Conservation (phyloP, 2,113 vertebrate species). For the Onychorhynchus coronatus region DNA sequence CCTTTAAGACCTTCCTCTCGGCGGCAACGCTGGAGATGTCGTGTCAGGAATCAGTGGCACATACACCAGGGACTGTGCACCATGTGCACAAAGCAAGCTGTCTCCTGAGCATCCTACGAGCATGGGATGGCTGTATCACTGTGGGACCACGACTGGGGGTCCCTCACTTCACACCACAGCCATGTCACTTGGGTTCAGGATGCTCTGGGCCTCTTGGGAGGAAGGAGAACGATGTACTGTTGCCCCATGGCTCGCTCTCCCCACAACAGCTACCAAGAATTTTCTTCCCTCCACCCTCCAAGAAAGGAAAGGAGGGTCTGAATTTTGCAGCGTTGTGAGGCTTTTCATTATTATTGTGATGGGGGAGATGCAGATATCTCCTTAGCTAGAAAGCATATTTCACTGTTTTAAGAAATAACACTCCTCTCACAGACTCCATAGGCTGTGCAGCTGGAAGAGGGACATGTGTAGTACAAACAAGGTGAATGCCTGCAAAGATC, state of each 20-base stretch:
- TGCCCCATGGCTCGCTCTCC: background rate
- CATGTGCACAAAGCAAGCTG: background rate
- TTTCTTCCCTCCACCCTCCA: background rate
- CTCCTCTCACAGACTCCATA: background rate
- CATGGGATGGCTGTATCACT: background rate
- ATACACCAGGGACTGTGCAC: accelerated
- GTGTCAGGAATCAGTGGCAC: background rate
- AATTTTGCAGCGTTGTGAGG: background rate
- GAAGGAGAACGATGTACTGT: background rate
- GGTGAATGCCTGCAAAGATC: background rate
- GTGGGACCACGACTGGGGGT: accelerated
- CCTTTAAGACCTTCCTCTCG: background rate
- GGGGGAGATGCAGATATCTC: background rate
- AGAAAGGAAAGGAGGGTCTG: background rate
- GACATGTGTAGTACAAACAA: accelerated
- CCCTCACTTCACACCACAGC: background rate
- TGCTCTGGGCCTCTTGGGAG: background rate
- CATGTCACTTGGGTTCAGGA: background rate
- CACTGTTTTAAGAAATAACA: background rate
- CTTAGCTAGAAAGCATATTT: background rate
- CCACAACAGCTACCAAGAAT: background rate
- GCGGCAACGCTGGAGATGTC: accelerated
- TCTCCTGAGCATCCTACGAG: accelerated
- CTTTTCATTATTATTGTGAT: background rate
- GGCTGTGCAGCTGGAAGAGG: background rate